These are phyloP conservation scores for Diploptera punctata DNA, from an alignment of 2,888 invertebrate genomes.

Conservation along the genomic window DNA sequence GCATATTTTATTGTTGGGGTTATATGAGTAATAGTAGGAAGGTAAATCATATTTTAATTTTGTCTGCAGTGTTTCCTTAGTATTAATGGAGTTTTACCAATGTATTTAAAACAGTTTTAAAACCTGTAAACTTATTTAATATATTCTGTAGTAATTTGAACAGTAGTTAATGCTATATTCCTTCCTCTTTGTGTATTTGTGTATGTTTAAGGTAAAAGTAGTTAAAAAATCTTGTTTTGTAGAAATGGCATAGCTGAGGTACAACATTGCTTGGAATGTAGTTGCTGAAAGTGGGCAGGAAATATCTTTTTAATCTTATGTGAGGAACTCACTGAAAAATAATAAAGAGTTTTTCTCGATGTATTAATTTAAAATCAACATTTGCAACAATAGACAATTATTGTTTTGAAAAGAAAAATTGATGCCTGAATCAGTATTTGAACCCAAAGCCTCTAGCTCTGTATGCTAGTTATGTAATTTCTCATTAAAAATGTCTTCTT, in stretches of 20 bases:
- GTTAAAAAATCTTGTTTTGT: not conserved
- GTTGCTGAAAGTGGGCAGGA: conserved; percentile 11
- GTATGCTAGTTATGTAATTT: no score
- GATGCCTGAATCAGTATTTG: no score
- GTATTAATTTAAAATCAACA: no score
- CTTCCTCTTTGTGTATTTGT: conserved; percentile 9
- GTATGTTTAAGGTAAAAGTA: not conserved
- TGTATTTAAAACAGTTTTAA: not conserved
- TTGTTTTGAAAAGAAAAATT: no score
- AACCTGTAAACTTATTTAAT: not conserved
- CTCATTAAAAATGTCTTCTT: no score
- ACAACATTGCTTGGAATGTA: not conserved
- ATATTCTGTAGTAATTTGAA: not conserved
- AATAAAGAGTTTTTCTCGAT: no score
- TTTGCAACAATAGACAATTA: no score
- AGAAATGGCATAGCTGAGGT: not conserved
- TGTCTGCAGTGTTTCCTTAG: not conserved
- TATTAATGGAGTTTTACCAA: not conserved
- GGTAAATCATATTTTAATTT: not conserved
- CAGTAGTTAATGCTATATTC: conserved; percentile 7
- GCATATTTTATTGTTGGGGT: no score
- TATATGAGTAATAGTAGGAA: not conserved
- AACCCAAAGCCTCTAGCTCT: no score
- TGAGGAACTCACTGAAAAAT: no score
- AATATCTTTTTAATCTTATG: no score